Evolutionary conservation across 2,888 invertebrate species (phyloP), one percentile per base, ranked within the genome.

Genomic region (Athrips mouffetella): DNA sequence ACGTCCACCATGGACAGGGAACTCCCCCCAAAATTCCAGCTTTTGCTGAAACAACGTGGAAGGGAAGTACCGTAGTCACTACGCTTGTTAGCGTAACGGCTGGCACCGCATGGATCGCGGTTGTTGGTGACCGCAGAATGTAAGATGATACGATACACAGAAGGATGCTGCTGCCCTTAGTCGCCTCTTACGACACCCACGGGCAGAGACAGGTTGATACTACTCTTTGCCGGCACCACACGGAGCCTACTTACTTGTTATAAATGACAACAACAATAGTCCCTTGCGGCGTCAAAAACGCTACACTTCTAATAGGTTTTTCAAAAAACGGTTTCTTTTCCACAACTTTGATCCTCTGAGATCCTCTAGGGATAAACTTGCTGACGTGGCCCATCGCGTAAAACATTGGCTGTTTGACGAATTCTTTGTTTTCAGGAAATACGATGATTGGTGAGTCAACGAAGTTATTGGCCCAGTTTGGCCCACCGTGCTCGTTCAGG

Each of bases 331-430:
- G 51, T 31, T 62, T 54, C 5, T 37, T 42, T n/a, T 55, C 52
- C 1, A 47, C 41, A 0, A 67, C 60, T 13, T 63, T 46, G 5
- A 84, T 69, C 48, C 81, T 70, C 10, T 45, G 52, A 0, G 94
- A 94, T 11, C 89, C 91, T 48, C 89, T 86, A 0, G 91, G 90
- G 11, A 94, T 75, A 62, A 94, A 94, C 77, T 91, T 93, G 41
- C 93, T 91, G 70, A 94, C 92, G 74, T 98, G 98, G 0, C 94
- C 95, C 66, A 97, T 76, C 0, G 91, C 93, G 76, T 97, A 98
- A 76, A 91, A 98, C 91, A 94, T 94, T 0, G 98, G 97, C 68
- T 98, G 96, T 63, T 97, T 97, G 67, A 94, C 93, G 73, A 97
- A 96, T 76, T 94, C 94, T 31, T 91, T 89, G 4, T 81, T 56